Evolutionary conservation across 2,797 vertebrate species (phyloP), one percentile per base, ranked within the genome.

Genomic region (Gallinago nigripennis): DNA sequence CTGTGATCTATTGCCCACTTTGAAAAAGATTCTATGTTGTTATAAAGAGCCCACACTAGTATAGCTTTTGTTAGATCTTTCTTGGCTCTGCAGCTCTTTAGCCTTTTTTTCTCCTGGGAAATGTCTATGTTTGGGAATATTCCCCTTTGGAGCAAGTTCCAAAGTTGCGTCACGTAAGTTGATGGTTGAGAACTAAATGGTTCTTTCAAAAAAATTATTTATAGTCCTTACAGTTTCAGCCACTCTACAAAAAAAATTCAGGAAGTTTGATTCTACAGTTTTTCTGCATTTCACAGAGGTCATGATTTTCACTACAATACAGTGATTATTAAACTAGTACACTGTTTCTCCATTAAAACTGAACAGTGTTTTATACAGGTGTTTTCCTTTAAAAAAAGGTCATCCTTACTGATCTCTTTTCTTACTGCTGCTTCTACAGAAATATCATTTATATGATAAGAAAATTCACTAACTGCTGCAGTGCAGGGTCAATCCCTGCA

Each of bases 91-190:
- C n/a, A 89, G 69, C 54, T 86, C 75, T 92, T 90, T 71, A 88
- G 78, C 65, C 71, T 50, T 65, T 82, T 87, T 46, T 48, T 14
- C 83, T 93, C 86, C 57, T 92, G 85, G 94, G 90, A 94, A 95
- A 95, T 75, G 81, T 16, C 90, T 96, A 30, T 85, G 88, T 96
- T 94, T 96, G 90, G 83, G 90, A 91, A 92, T 93, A 94, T 69
- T 95, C 68, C 81, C 81, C 92, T 83, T 61, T 69, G 86, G 88
- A 94, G 75, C 58, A 91, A 82, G 78, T 75, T 95, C 86, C 66
- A 87, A 83, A 92, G 71, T 48, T 86, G 76, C 15, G 3, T 89
- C 95, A 89, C 88, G 28, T 53, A 71, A 78, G 66, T 8, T 65
- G 61, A 82, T 90, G 61, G 77, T 41, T 75, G 25, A 90, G 33